These are phyloP conservation scores for Hemichromis elongatus DNA, from an alignment of 2,113 vertebrate species.

Conservation along the genomic window DNA sequence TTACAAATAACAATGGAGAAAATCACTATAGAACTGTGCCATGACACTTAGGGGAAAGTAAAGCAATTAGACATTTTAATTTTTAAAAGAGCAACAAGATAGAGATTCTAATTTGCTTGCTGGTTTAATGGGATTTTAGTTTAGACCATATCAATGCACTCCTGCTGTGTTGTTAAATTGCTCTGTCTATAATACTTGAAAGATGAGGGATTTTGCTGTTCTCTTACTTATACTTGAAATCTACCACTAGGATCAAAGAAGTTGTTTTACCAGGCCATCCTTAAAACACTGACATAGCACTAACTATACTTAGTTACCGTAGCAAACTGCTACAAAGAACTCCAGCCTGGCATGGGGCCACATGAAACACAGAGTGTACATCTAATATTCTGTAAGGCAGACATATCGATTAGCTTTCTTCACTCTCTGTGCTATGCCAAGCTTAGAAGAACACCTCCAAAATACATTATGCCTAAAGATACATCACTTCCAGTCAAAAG, in stretches of 20 bases:
- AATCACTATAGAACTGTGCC: not conserved
- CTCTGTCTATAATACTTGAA: not conserved
- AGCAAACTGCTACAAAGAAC: not conserved
- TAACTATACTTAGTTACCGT: not conserved
- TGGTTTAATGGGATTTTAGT: not conserved
- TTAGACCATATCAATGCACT: not conserved
- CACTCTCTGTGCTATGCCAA: not conserved
- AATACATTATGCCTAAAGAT: not conserved
- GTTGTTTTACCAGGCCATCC: not conserved
- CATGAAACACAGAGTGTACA: conserved; percentile 6
- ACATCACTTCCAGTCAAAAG: not conserved
- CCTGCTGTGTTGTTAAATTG: not conserved
- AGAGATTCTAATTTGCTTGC: not conserved
- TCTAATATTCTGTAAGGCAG: conserved; percentile 22
- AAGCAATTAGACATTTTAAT: not conserved
- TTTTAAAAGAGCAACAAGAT: not conserved
- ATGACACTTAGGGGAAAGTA: not conserved
- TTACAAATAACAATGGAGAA: not conserved
- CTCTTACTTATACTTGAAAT: conserved; percentile 13
- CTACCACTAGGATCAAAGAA: not conserved
- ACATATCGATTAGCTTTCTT: conserved; percentile 16
- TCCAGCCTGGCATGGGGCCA: not conserved
- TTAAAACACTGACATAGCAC: not conserved
- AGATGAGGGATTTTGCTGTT: not conserved
- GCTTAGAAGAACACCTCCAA: not conserved